Evolutionary conservation across 2,113 vertebrate species (phyloP).

Genomic region (Oncorhynchus keta): DNA sequence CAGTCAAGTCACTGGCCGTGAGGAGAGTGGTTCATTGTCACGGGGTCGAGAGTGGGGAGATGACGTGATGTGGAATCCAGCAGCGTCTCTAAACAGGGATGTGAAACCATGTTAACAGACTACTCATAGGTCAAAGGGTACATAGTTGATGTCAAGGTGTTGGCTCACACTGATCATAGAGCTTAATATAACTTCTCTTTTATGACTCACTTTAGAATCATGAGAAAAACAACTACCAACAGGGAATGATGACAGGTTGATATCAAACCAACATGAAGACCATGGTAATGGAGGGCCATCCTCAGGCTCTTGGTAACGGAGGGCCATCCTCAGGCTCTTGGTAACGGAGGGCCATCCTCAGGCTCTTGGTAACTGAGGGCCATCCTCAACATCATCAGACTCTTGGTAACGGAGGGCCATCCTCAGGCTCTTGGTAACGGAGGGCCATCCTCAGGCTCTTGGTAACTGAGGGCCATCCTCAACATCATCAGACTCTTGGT

Average conservation of each 20-base stretch:
- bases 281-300: too few relatives aligned
- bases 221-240: background rate
- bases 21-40: background rate
- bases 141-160: conserved; percentile 14
- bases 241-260: background rate
- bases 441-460: too few relatives aligned
- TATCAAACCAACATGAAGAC: too few relatives aligned
- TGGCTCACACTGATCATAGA: conserved; percentile 4
- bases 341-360: too few relatives aligned
- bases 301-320: too few relatives aligned
- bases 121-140: conserved; percentile 38
- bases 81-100: conserved; percentile 46
- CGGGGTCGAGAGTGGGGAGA: background rate
- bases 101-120: conserved; percentile 41
- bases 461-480: too few relatives aligned
- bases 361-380: too few relatives aligned
- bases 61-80: conserved; percentile 20
- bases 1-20: background rate
- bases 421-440: too few relatives aligned
- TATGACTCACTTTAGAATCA: conserved; percentile 15
- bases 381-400: too few relatives aligned
- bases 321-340: too few relatives aligned
- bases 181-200: background rate
- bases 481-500: too few relatives aligned
- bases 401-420: too few relatives aligned